phyloP scores from a whole-genome alignment of 2,113 vertebrate species.

The Alexandromys fortis region DNA sequence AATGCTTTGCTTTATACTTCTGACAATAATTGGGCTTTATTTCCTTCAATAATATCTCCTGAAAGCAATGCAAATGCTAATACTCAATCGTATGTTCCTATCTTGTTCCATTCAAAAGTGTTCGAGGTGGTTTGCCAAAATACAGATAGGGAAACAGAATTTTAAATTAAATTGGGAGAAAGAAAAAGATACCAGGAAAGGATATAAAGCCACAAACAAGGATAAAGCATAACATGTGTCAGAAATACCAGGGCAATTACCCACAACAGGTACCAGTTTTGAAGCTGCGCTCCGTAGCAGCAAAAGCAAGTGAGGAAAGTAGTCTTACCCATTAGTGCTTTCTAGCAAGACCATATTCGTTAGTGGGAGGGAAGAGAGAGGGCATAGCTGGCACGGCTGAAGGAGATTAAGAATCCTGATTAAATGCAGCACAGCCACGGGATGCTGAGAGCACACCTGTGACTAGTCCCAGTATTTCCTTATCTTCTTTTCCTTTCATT shows the following conservation, averaged over 20 bases:
- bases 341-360: background rate
- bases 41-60: slow-evolving; percentile 17
- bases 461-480: background rate
- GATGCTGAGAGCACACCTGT: background rate
- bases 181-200: background rate
- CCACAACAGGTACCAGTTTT: background rate
- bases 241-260: background rate
- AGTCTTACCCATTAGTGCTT: background rate
- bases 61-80: background rate
- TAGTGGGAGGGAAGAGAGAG: background rate
- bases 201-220: background rate
- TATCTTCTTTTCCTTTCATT: background rate
- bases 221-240: background rate
- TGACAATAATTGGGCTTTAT: background rate
- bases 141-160: background rate
- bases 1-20: background rate
- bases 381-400: background rate
- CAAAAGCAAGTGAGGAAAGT: background rate
- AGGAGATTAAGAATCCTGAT: background rate
- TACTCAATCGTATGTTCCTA: background rate
- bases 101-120: background rate
- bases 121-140: background rate
- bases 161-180: background rate
- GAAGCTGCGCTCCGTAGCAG: background rate
- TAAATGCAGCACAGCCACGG: background rate